Evolutionary conservation across 2,113 vertebrate species (phyloP).

Genomic region (Ailuropoda melanoleuca): DNA sequence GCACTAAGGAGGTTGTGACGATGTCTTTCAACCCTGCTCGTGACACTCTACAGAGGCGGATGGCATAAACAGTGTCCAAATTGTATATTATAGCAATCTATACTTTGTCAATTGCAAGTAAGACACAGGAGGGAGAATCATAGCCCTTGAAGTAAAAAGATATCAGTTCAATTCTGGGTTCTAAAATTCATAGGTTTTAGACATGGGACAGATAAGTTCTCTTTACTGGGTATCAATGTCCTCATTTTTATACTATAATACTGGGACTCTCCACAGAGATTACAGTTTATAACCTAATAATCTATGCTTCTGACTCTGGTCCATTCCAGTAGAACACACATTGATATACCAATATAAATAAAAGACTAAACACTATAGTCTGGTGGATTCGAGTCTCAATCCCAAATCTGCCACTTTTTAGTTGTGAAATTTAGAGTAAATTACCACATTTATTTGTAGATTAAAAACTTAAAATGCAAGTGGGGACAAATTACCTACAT

Average conservation of each 20-base stretch:
- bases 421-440: not conserved
- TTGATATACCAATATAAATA: not conserved
- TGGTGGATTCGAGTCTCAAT: not conserved
- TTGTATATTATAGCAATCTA: slow-evolving; percentile 39
- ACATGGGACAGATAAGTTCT: not conserved
- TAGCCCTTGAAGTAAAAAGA: not conserved
- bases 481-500: not conserved
- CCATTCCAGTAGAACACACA: not conserved
- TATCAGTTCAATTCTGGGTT: not conserved
- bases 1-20: slow-evolving; percentile 1
- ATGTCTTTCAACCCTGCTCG: slow-evolving; percentile 33
- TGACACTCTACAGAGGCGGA: slow-evolving; percentile 37
- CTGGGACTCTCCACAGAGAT: not conserved
- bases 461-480: not conserved
- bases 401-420: not conserved
- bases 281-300: not conserved
- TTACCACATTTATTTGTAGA: not conserved
- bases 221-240: not conserved
- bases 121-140: not conserved
- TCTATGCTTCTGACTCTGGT: not conserved
- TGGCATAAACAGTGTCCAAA: slow-evolving; percentile 53
- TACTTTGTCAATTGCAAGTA: slow-evolving; percentile 54
- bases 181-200: slow-evolving; percentile 2
- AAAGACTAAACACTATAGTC: not conserved
- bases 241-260: not conserved